Base-by-base conservation (phyloP, 2,113 vertebrate species). In the Cyprinus carpio region DNA sequence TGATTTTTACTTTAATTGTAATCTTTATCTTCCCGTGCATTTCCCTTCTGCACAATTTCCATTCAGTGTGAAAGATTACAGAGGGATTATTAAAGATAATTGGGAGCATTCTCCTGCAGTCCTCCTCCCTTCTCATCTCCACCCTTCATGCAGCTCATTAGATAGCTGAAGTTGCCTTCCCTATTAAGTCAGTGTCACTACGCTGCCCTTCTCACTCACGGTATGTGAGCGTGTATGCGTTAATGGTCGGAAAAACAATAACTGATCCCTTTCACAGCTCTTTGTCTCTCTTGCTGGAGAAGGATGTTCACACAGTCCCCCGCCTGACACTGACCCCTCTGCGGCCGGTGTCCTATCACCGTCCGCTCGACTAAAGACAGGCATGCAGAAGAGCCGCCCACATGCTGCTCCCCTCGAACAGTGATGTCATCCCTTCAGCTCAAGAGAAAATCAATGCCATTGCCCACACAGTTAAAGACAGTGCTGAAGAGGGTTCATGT, bases 401-500 rank as follows among this genome's bases (percentile, higher is more conserved):
- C 87, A 82, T 46, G 49, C 69, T 67, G 75, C 37, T 51, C 71
- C 76, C 54, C 69, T 81, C 67, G 64, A 78, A 82, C 54, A 67
- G 79, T 88, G 89, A 88, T 87, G 89, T 89, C 89, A 89, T 86
- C 87, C 58, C 78, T 89, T 78, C 62, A 72, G 83, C 80, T 80
- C 37, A 60, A 83, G 87, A 87, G 83, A 86, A 83, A 87, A 83
- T 88, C 87, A 82, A 85, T 88, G 83, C 75, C 31, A 40, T 75
- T 82, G 49, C 89, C 83, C 85, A 88, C 87, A 79, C 80, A 88
- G 46, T 81, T 84, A 74, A 84, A 85, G 74, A 84, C 65, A 46
- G 82, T 64, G 62, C 75, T 84, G 51, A 58, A 75, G 54, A 58
- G 76, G 84, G 58, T 81, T 13, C 4, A 43, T 46, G 27, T 80